Base-by-base conservation (phyloP, 2,888 invertebrate genomes). In the Fragum fragum region DNA sequence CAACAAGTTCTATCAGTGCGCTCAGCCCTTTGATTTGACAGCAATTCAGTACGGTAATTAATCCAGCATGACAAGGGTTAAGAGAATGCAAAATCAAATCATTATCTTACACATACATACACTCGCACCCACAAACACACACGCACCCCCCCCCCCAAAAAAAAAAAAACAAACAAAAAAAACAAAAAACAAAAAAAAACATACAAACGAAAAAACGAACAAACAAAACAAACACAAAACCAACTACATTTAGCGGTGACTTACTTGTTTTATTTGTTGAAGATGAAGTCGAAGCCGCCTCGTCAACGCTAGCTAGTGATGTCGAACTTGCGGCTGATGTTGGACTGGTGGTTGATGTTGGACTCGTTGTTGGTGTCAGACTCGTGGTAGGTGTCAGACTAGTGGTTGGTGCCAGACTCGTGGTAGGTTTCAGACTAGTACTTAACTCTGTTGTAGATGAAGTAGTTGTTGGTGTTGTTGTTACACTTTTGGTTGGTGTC, bases 341-440 rank as follows among this genome's bases (percentile, higher is more conserved):
- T n/a, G n/a, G n/a, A n/a, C n/a, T 63, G 5, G 63, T 63, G 1
- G 63, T 63, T n/a, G n/a, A n/a, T n/a, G n/a, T n/a, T n/a, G n/a
- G n/a, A 36, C 32, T 36, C 9, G 32, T 36, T 36, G 32, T 36
- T 36, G 32, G n/a, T 9, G 32, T n/a, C n/a, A n/a, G n/a, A n/a
- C n/a, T 36, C 0, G 52, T 70, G 9, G 70, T 70, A 16, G 70
- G 21, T 9, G 69, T 47, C 26, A 52, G 32, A 39, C 39, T 39
- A 68, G 42, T n/a, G 6, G 66, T 26, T 39, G 18, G 36, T 39
- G 39, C 29, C 29, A 39, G 6, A 68, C n/a, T 36, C 0, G 52
- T 70, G 9, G 70, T 70, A 16, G 70, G 21, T 9, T 47, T 52
- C 29, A 53, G 36, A 47, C 47, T 47, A 42, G 47, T 23, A 69